phyloP scores from a whole-genome alignment of 2,888 invertebrate species.

The Amblyteles armatorius region DNA sequence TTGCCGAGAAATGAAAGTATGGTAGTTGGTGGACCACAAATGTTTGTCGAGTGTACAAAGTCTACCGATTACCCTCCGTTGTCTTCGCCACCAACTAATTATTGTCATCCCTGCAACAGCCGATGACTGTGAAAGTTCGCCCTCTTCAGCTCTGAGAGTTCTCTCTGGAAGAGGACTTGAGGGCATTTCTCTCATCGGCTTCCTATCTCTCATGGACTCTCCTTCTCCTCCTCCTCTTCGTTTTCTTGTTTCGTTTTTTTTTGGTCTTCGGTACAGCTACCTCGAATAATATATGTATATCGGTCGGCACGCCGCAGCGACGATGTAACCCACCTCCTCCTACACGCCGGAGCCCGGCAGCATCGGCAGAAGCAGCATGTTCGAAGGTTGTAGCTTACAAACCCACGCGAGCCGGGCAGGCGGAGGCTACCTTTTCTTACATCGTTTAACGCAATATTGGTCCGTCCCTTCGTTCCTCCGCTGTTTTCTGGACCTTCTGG shows the following conservation, averaged over 20 bases:
- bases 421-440: conserved; percentile 67
- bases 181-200: conserved; percentile 38
- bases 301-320: conserved; percentile 50
- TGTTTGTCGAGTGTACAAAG: no score
- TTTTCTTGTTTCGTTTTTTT: conserved; percentile 46
- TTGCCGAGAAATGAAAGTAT: not conserved
- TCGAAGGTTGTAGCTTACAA: conserved; percentile 62
- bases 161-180: conserved; percentile 19
- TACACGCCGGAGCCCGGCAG: conserved; percentile 53
- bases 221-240: conserved; percentile 16
- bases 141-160: not conserved
- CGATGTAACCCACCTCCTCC: conserved; percentile 65
- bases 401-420: conserved; percentile 59
- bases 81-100: not conserved
- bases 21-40: not conserved
- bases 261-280: conserved; percentile 36
- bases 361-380: conserved; percentile 64
- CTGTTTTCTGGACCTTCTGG: conserved; percentile 27
- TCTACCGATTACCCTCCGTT: not conserved
- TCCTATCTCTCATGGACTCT: conserved; percentile 49
- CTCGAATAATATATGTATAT: conserved; percentile 66
- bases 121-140: not conserved
- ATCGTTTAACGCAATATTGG: conserved; percentile 69
- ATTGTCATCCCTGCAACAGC: not conserved
- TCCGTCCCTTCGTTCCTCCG: conserved; percentile 46